Evolutionary conservation across 2,113 vertebrate species (phyloP).

Genomic region (Saccopteryx bilineata): DNA sequence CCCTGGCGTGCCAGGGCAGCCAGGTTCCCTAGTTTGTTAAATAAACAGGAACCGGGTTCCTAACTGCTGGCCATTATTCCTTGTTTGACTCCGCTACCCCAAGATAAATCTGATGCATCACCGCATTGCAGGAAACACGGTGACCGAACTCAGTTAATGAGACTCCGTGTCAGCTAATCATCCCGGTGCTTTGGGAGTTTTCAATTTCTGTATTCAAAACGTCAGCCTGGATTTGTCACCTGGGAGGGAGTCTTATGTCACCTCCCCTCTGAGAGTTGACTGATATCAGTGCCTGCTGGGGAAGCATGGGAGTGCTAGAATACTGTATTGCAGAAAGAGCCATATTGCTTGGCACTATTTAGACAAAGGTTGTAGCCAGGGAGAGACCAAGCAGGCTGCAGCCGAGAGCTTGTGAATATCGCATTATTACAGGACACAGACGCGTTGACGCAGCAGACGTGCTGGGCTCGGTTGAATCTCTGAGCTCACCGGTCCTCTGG

Average conservation of each 20-base stretch:
- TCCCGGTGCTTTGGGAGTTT: not conserved
- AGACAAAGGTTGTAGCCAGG: not conserved
- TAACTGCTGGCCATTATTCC: not conserved
- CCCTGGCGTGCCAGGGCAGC: accelerated
- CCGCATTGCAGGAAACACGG: not conserved
- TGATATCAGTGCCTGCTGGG: not conserved
- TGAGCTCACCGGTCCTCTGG: not conserved
- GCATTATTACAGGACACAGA: not conserved
- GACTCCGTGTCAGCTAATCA: not conserved
- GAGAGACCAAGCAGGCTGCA: not conserved
- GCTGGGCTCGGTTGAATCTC: not conserved
- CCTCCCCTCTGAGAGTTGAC: not conserved
- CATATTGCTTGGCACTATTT: not conserved
- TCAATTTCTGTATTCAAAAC: not conserved
- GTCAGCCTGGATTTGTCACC: slow-evolving; percentile 1
- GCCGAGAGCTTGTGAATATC: not conserved
- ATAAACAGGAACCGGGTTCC: not conserved
- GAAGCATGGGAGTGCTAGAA: not conserved
- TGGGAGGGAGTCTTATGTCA: not conserved
- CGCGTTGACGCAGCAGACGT: not conserved
- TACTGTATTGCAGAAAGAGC: slow-evolving; percentile 50
- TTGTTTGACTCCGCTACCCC: not conserved
- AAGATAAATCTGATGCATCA: not conserved
- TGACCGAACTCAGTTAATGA: not conserved
- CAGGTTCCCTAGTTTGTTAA: not conserved